Evolutionary conservation across 2,113 vertebrate genomes (phyloP).

Genomic region (Upupa epops): DNA sequence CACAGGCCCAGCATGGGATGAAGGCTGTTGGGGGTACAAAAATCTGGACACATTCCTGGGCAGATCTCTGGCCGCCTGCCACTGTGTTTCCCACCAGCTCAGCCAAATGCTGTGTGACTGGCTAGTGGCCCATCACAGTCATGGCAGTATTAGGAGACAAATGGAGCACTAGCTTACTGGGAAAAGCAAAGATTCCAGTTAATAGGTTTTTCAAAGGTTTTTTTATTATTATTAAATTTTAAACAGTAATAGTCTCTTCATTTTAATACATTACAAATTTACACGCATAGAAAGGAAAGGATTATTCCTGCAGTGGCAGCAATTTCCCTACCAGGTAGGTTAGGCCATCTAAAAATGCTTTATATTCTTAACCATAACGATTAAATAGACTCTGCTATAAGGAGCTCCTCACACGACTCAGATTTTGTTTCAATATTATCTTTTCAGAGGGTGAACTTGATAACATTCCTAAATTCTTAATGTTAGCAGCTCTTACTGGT

Average conservation of each 20-base stretch:
- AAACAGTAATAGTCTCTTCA: conserved; percentile 1
- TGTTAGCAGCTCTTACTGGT: background rate
- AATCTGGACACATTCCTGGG: background rate
- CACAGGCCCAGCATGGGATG: background rate
- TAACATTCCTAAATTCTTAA: background rate
- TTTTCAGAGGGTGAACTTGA: background rate
- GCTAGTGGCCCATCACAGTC: background rate
- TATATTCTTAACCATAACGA: background rate
- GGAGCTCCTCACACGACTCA: background rate
- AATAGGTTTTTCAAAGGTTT: background rate
- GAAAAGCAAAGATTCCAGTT: conserved; percentile 15
- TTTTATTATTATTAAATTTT: background rate
- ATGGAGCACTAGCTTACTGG: background rate
- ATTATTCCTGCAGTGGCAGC: background rate
- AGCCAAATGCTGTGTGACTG: background rate
- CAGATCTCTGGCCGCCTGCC: background rate
- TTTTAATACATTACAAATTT: conserved; percentile 19
- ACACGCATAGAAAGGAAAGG: background rate
- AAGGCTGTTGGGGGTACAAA: background rate
- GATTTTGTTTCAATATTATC: background rate
- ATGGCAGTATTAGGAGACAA: background rate
- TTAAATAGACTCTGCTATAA: background rate
- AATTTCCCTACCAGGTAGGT: background rate
- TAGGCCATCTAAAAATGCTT: background rate
- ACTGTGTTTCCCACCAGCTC: background rate